phyloP scores from a whole-genome alignment of 1,140 invertebrate species.

The Conopomorpha cramerella region DNA sequence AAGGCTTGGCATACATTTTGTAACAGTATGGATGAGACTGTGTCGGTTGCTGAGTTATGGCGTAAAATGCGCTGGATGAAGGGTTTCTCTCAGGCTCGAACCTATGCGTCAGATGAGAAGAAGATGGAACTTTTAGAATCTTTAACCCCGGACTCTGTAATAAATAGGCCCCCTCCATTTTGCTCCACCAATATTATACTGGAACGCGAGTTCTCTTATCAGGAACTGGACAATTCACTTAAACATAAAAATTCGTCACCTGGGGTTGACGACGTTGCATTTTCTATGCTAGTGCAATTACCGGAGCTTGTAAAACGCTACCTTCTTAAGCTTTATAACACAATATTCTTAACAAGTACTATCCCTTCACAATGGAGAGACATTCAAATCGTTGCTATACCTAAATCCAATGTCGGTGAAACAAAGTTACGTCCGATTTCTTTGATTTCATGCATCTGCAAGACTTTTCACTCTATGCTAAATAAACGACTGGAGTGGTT shows the following conservation, averaged over 20 bases:
- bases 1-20: not conserved
- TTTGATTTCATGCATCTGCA: slow-evolving; percentile 10
- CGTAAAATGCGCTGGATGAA: not conserved
- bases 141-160: not conserved
- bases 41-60: not conserved
- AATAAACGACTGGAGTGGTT: not conserved
- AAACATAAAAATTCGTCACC: not conserved
- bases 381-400: slow-evolving; percentile 15
- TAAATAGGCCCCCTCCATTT: not conserved
- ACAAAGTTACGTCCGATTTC: slow-evolving; percentile 12
- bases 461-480: slow-evolving; percentile 7
- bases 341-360: not conserved
- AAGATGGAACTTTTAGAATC: not conserved
- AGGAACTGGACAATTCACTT: not conserved
- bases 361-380: slow-evolving; percentile 16
- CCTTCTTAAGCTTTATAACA: not conserved
- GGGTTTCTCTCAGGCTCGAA: not conserved
- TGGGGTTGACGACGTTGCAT: not conserved
- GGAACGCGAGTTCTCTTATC: not conserved
- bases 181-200: not conserved
- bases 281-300: not conserved
- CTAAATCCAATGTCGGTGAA: slow-evolving; percentile 9
- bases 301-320: not conserved
- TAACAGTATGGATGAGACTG: not conserved
- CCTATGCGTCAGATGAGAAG: not conserved